Percentiles rank a stretch among this genome's conserved stretches.
Conservation (phyloP, 2,888 invertebrate species). For the Heteromurus nitidus region DNA sequence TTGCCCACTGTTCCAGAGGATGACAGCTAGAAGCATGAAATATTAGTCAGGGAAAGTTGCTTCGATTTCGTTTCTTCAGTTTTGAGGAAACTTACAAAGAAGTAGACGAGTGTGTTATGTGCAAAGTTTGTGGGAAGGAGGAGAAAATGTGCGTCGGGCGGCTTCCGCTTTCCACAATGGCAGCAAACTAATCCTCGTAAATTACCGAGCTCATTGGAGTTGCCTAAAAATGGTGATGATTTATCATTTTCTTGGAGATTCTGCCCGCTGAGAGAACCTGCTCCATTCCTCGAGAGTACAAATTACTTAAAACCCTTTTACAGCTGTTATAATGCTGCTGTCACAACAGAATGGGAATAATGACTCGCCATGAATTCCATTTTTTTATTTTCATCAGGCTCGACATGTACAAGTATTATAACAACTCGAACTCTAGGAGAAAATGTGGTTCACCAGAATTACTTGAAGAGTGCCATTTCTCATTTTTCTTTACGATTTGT, state of each 20-base stretch:
- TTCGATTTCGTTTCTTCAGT: background rate
- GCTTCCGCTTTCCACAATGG: background rate
- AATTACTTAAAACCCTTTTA: too few species aligned
- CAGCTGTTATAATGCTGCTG: too few species aligned
- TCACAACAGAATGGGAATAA: too few species aligned
- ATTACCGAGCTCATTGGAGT: slow-evolving; percentile 13
- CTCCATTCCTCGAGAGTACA: too few species aligned
- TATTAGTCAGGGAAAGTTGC: background rate
- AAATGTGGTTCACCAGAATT: too few species aligned
- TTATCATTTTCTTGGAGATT: background rate
- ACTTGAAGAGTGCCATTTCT: too few species aligned
- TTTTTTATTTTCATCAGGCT: too few species aligned
- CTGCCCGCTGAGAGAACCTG: too few species aligned
- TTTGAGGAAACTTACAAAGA: background rate
- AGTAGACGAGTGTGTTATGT: background rate
- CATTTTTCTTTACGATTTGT: too few species aligned
- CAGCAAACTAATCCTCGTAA: slow-evolving; percentile 10
- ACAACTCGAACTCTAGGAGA: too few species aligned
- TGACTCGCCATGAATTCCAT: too few species aligned
- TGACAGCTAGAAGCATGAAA: slow-evolving; percentile 24
- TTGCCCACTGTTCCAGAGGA: background rate
- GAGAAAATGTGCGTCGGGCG: background rate
- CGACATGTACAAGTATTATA: too few species aligned
- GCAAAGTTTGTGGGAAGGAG: background rate
- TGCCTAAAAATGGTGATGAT: slow-evolving; percentile 8